Percentiles rank a stretch among this genome's conserved stretches.
phyloP scores from a whole-genome alignment of 2,888 invertebrate species.

The Chouioia cunea region DNA sequence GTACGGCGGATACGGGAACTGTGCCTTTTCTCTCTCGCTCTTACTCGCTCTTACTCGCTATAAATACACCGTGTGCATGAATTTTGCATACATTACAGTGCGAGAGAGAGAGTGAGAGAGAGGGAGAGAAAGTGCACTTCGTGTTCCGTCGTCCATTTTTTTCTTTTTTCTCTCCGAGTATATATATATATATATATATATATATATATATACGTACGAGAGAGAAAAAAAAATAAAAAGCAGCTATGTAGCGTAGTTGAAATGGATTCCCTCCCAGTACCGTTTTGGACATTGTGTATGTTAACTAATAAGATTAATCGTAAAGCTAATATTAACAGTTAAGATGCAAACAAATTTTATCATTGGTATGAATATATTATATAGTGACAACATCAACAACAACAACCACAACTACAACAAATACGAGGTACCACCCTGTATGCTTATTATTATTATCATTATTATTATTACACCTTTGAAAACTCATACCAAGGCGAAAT shows the following conservation, averaged over 20 bases:
- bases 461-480: conserved; percentile 56
- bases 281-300: conserved; percentile 63
- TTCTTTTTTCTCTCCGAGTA: too few relatives aligned
- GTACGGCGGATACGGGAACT: neutral
- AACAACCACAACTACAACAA: neutral
- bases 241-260: conserved; percentile 48
- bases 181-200: conserved; percentile 26
- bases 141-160: too few relatives aligned
- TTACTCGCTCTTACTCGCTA: conserved; percentile 1
- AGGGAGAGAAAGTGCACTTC: too few relatives aligned
- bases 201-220: neutral
- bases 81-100: too few relatives aligned
- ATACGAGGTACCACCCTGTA: conserved; percentile 54
- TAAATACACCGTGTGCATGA: conserved; percentile 13
- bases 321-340: conserved; percentile 57
- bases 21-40: too few relatives aligned
- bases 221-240: conserved; percentile 27
- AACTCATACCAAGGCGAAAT: conserved; percentile 47
- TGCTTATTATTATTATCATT: conserved; percentile 54
- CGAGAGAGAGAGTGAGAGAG: too few relatives aligned
- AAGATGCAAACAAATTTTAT: conserved; percentile 63
- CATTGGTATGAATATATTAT: conserved; percentile 56
- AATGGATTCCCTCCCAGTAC: conserved; percentile 66
- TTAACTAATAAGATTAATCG: conserved; percentile 66
- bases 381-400: too few relatives aligned